Conservation (phyloP, 2,797 vertebrate species). For the Jordanella pulchra region DNA sequence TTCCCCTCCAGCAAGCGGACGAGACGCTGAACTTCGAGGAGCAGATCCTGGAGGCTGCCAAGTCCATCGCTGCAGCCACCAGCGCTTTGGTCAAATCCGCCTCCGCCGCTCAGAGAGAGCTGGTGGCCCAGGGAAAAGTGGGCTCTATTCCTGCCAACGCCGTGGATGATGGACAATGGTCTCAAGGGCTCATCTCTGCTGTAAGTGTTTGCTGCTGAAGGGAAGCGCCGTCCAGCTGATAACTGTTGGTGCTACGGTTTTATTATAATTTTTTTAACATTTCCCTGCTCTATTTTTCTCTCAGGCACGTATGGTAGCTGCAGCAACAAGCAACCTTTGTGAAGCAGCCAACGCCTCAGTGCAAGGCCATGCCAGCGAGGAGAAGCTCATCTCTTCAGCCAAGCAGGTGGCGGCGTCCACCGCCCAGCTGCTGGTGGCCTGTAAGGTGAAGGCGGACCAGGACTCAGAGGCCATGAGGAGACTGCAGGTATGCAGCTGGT, state of each 20-base stretch:
- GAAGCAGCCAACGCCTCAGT: constrained; percentile 97
- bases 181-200: constrained; percentile 97
- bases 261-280: background rate
- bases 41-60: constrained; percentile 97
- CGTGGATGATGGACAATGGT: constrained; percentile 97
- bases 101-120: constrained; percentile 94
- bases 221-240: background rate
- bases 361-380: constrained; percentile 95
- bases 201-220: constrained; percentile 74
- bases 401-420: constrained; percentile 98
- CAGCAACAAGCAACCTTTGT: constrained; percentile 95
- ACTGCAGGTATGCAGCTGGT: constrained; percentile 85
- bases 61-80: constrained; percentile 96
- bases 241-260: background rate
- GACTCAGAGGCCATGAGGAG: constrained; percentile 97
- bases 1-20: constrained; percentile 87
- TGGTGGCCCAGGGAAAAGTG: constrained; percentile 98
- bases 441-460: constrained; percentile 97
- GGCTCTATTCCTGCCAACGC: constrained; percentile 95
- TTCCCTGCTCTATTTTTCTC: background rate
- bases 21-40: constrained; percentile 98
- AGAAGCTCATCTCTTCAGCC: constrained; percentile 97
- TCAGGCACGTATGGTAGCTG: constrained; percentile 96
- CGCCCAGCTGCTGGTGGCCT: constrained; percentile 95
- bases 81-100: constrained; percentile 97